phyloP scores from a whole-genome alignment of 2,113 vertebrate genomes.

The Ariopsis seemanni region DNA sequence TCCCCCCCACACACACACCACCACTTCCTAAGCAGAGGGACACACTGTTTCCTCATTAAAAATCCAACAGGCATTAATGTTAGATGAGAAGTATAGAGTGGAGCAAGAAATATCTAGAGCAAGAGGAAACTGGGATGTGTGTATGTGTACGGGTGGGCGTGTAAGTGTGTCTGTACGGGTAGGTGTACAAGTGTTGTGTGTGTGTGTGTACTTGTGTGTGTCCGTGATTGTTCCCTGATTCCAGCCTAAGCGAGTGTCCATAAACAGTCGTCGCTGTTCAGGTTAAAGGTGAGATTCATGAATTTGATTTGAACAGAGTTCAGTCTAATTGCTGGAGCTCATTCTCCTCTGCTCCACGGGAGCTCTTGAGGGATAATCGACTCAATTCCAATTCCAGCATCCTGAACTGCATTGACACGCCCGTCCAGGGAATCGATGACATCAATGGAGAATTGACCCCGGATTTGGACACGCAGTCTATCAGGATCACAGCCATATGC shows the following conservation, averaged over 20 bases:
- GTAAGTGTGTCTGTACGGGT: background rate
- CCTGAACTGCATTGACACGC: slow-evolving; percentile 59
- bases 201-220: background rate
- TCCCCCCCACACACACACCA: slow-evolving; percentile 47
- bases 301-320: slow-evolving; percentile 34
- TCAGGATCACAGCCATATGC: slow-evolving; percentile 13
- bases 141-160: background rate
- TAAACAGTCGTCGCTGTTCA: too few relatives aligned
- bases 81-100: slow-evolving; percentile 70
- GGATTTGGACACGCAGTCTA: slow-evolving; percentile 28
- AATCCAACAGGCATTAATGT: slow-evolving; percentile 79
- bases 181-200: background rate
- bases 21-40: slow-evolving; percentile 66
- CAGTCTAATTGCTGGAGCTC: slow-evolving; percentile 15
- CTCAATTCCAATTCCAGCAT: slow-evolving; percentile 60
- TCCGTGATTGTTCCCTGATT: background rate
- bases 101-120: slow-evolving; percentile 53
- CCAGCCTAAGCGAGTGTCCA: too few relatives aligned
- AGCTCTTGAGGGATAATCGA: slow-evolving; percentile 51
- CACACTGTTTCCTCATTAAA: slow-evolving; percentile 72
- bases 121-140: slow-evolving; percentile 9
- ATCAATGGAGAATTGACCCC: slow-evolving; percentile 60
- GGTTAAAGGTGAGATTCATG: background rate
- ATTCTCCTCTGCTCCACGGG: slow-evolving; percentile 8
- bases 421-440: slow-evolving; percentile 60